Evolutionary conservation across 1,140 invertebrate species (phyloP).

Genomic region (Papilio glaucus): DNA sequence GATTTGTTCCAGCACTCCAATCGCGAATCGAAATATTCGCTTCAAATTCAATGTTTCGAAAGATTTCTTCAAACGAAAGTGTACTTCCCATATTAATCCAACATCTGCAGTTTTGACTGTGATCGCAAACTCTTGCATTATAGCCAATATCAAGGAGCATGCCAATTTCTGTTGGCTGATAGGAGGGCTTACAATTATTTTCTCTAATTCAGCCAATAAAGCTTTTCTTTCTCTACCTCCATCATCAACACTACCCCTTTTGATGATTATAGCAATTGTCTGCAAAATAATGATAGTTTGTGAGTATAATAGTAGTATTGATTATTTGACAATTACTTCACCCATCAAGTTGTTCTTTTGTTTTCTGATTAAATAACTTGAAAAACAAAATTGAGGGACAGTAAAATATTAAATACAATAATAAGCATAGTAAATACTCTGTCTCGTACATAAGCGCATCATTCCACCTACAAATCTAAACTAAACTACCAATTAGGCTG

Average conservation of each 20-base stretch:
- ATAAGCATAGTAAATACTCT: too few relatives aligned
- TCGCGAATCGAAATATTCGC: constrained; percentile 88
- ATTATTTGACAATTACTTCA: constrained; percentile 12
- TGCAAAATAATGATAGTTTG: too few relatives aligned
- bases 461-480: too few relatives aligned
- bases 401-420: too few relatives aligned
- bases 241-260: constrained; percentile 90
- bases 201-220: constrained; percentile 87
- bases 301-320: constrained; percentile 55
- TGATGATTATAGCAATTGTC: constrained; percentile 94
- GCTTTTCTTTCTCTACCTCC: constrained; percentile 86
- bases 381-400: too few relatives aligned
- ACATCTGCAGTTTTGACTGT: constrained; percentile 93
- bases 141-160: constrained; percentile 90
- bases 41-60: constrained; percentile 93
- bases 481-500: too few relatives aligned
- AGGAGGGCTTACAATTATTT: constrained; percentile 74
- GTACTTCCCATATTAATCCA: constrained; percentile 93
- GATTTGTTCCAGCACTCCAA: constrained; percentile 82
- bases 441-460: too few relatives aligned
- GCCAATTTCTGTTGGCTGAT: constrained; percentile 87
- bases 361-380: too few relatives aligned
- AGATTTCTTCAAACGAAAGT: constrained; percentile 91
- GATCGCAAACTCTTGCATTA: constrained; percentile 94
- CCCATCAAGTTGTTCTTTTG: too few relatives aligned